A percentile compares a stretch with the other conserved stretches of the same genome.
Conservation (phyloP, 2,113 vertebrate genomes). For the Anolis carolinensis region DNA sequence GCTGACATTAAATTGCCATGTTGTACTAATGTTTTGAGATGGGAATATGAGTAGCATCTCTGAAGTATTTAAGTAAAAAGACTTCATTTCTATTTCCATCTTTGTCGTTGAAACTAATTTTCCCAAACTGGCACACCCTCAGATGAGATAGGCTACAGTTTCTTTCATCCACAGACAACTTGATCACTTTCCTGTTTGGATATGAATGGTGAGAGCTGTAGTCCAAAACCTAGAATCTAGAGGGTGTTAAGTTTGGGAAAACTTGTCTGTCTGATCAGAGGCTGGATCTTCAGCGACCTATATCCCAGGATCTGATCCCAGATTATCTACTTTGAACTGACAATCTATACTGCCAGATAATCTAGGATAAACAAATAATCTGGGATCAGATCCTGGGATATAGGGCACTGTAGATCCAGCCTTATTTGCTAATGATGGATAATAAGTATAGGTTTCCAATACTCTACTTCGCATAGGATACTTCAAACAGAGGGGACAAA, state of each 20-base stretch:
- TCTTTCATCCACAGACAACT: background rate
- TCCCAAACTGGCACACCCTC: background rate
- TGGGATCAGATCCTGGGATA: too few species aligned
- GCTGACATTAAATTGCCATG: background rate
- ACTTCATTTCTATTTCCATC: background rate
- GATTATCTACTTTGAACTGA: too few species aligned
- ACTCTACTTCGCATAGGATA: background rate
- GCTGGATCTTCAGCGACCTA: too few species aligned
- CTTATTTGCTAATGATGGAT: background rate
- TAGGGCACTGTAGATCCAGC: too few species aligned
- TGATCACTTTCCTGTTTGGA: background rate
- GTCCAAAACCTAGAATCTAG: background rate
- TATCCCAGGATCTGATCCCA: too few species aligned
- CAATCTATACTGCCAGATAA: too few species aligned
- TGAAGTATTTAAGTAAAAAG: background rate
- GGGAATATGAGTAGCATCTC: background rate
- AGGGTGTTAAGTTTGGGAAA: background rate
- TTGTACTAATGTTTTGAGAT: background rate
- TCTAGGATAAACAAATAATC: too few species aligned
- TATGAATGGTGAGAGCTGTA: background rate
- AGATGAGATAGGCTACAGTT: background rate
- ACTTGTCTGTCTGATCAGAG: background rate
- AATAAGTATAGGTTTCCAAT: background rate
- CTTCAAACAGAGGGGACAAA: background rate
- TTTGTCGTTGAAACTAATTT: background rate